Evolutionary conservation across 2,113 vertebrate genomes (phyloP).

Genomic region (Polyodon spathula): DNA sequence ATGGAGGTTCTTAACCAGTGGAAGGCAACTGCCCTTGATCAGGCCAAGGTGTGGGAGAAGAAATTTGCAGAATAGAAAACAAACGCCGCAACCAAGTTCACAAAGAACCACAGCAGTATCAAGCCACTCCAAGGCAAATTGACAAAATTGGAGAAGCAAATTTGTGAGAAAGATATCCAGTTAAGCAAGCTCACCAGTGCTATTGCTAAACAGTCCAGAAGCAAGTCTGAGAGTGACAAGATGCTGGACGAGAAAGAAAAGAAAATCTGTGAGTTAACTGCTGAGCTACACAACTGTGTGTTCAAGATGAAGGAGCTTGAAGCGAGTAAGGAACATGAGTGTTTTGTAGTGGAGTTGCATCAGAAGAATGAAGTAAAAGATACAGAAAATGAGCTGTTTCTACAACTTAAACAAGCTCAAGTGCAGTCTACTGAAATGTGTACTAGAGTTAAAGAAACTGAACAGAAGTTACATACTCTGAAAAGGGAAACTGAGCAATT

Average conservation of each 20-base stretch:
- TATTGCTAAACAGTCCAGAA: constrained; percentile 62
- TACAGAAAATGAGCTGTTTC: too few relatives aligned
- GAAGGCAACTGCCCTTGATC: constrained; percentile 61
- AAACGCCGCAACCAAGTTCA: constrained; percentile 60
- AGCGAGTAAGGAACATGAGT: constrained; percentile 59
- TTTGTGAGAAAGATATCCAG: constrained; percentile 61
- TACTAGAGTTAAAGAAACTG: too few relatives aligned
- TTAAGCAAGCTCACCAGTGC: constrained; percentile 55
- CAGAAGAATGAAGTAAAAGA: constrained; percentile 52
- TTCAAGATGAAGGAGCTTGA: constrained; percentile 64
- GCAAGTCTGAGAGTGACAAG: constrained; percentile 72
- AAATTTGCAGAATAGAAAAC: constrained; percentile 73
- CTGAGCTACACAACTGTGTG: constrained; percentile 56
- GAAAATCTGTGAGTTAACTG: constrained; percentile 55
- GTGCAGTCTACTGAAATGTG: too few relatives aligned
- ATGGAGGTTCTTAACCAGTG: constrained; percentile 61
- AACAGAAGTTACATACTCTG: too few relatives aligned
- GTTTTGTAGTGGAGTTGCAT: constrained; percentile 56
- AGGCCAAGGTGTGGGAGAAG: constrained; percentile 52
- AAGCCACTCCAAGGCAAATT: constrained; percentile 66
- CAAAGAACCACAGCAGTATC: constrained; percentile 61
- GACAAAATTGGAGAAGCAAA: constrained; percentile 58
- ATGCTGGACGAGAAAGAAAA: constrained; percentile 65
- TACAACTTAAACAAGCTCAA: too few relatives aligned
- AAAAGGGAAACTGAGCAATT: too few relatives aligned